Base-by-base conservation (phyloP, 23 tunicate genomes). In the Aplidium turbinatum region DNA sequence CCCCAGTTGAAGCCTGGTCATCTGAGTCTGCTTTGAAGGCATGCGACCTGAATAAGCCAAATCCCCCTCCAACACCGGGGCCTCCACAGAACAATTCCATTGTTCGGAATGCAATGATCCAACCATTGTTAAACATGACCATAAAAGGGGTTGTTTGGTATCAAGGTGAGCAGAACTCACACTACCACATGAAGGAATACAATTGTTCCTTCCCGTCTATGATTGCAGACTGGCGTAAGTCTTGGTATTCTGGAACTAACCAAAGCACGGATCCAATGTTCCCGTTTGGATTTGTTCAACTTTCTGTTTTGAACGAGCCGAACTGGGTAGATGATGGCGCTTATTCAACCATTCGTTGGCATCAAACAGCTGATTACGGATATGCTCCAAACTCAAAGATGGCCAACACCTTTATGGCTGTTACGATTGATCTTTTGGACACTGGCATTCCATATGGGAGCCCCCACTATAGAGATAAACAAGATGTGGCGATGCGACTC, bases 391-490 rank as follows among this genome's bases (percentile, higher is more conserved):
- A 88, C 57, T 29, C 68, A 0, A 58, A 75, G 21, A 81, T 88
- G 87, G 61, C 67, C 18, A 81, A 88, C 46, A 81, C 87, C 6
- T 88, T 88, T 56, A 88, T 88, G 96, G 87, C 96, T 20, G 96
- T 88, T 3, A 81, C 96, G 24, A 68, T 88, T 23, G 96, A 88
- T 52, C 51, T 88, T 6, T 75, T 80, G 36, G 96, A 88, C 68
- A 67, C 48, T n/a, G 64, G 62, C 13, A 82, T 86, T 4, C 96
- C 96, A 70, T 4, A 28, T 25, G 36, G 78, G 0, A 34, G 68
- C 45, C 74, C 83, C 16, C 94, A 87, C 46, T 75, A 79, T 13
- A 57, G 94, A 4, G 94, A 87, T 63, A 87, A 87, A 58, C 81
- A 87, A 30, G 94, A 87, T 70, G 94, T 87, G 24, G 86, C 77